A percentile compares a stretch with the other conserved stretches of the same genome.
These are phyloP conservation scores for Julus scanicus DNA, from an alignment of 2,888 invertebrate species.

Conservation along the genomic window DNA sequence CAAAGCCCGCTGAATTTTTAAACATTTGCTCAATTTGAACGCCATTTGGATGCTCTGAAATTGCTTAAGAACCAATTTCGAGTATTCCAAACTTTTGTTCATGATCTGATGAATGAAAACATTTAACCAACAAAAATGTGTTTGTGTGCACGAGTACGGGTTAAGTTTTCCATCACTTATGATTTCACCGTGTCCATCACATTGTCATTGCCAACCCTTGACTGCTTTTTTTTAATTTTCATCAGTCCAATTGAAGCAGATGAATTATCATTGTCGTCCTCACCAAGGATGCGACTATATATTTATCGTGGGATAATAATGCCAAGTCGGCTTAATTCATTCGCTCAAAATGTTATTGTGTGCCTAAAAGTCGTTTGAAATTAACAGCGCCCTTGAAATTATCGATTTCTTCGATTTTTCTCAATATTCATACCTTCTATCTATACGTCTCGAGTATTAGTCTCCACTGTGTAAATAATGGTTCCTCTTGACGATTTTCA, in stretches of 20 bases:
- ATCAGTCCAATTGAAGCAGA: neutral
- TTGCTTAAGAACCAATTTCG: neutral
- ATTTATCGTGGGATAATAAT: constrained; percentile 23
- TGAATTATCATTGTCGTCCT: neutral
- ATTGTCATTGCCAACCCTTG: neutral
- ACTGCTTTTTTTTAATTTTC: neutral
- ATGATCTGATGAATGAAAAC: neutral
- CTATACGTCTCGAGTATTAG: constrained; percentile 39
- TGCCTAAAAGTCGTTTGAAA: constrained; percentile 45
- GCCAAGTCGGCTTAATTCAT: constrained; percentile 10
- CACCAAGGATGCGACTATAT: neutral
- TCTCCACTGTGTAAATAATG: neutral
- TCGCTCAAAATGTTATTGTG: constrained; percentile 36
- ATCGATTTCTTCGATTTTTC: constrained; percentile 19
- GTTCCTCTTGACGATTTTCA: neutral
- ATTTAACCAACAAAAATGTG: neutral
- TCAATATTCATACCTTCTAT: constrained; percentile 41
- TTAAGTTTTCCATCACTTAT: neutral
- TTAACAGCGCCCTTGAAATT: constrained; percentile 28
- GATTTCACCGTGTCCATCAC: neutral
- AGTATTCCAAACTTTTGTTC: neutral
- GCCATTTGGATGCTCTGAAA: neutral
- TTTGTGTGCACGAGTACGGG: constrained; percentile 40
- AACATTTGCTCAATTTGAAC: neutral
- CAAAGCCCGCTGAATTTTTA: neutral